phyloP scores from a whole-genome alignment of 2,888 invertebrate species.

The Diachrysia chrysitis region DNA sequence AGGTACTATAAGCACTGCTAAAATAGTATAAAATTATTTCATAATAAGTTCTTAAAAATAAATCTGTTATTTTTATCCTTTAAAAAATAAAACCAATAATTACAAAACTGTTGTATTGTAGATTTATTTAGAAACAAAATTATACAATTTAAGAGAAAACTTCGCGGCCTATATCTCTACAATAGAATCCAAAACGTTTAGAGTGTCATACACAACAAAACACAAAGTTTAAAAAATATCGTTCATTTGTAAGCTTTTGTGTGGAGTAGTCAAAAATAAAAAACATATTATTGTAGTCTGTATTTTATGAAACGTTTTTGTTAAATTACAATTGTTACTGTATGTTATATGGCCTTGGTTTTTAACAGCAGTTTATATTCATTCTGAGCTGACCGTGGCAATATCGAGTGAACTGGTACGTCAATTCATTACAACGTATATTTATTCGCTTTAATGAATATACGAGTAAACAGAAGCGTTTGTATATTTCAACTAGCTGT shows the following conservation, averaged over 20 bases:
- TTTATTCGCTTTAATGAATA: constrained; percentile 2
- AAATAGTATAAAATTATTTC: no score
- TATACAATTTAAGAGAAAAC: not conserved
- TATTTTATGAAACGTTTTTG: not conserved
- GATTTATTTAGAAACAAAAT: no score
- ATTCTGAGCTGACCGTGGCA: not conserved
- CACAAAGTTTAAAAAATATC: not conserved
- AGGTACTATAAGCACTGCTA: no score
- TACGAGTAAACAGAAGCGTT: not conserved
- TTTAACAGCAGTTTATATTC: not conserved
- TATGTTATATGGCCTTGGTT: not conserved
- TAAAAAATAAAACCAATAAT: no score
- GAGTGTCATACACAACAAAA: not conserved
- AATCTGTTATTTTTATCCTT: no score
- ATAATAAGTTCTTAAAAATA: no score
- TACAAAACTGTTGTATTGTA: no score
- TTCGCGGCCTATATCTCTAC: not conserved
- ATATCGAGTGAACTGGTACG: not conserved
- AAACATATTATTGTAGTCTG: not conserved
- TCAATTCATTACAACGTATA: not conserved
- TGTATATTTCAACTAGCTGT: not conserved
- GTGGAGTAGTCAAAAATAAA: not conserved
- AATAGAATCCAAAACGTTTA: not conserved
- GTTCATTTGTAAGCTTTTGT: constrained; percentile 1
- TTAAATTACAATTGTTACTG: not conserved